These are phyloP conservation scores for Tipula helvola DNA, from an alignment of 2,888 invertebrate genomes.

Conservation along the genomic window DNA sequence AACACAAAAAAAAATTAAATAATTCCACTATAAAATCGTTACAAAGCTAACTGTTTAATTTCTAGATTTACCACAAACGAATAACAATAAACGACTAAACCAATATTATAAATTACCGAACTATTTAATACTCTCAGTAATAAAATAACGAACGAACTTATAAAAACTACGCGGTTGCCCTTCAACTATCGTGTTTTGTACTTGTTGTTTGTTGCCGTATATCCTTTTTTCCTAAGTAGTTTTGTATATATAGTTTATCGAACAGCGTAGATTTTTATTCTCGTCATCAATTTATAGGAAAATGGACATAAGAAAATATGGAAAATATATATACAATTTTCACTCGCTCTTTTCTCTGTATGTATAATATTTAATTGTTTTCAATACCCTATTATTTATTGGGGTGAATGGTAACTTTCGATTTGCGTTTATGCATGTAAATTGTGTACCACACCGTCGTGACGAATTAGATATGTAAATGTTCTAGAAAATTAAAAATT, in stretches of 20 bases:
- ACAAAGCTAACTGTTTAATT: not conserved
- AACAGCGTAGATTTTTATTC: not conserved
- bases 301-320: not conserved
- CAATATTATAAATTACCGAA: not conserved
- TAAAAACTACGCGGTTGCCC: not conserved
- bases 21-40: not conserved
- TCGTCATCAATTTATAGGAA: not conserved
- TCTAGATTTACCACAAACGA: not conserved
- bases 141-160: not conserved
- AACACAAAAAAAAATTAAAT: not conserved
- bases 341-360: not conserved
- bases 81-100: conserved; percentile 4
- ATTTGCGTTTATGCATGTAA: not conserved
- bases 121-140: not conserved
- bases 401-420: not conserved
- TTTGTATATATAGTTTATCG: not conserved
- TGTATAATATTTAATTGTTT: not conserved
- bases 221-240: not conserved
- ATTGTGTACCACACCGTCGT: not conserved
- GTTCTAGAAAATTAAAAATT: not conserved
- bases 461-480: not conserved
- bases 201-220: not conserved
- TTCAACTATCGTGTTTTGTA: not conserved
- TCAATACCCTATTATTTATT: not conserved
- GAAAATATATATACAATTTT: not conserved